Base-by-base conservation (phyloP, 2,888 invertebrate species). In the Drosophila sordidula region DNA sequence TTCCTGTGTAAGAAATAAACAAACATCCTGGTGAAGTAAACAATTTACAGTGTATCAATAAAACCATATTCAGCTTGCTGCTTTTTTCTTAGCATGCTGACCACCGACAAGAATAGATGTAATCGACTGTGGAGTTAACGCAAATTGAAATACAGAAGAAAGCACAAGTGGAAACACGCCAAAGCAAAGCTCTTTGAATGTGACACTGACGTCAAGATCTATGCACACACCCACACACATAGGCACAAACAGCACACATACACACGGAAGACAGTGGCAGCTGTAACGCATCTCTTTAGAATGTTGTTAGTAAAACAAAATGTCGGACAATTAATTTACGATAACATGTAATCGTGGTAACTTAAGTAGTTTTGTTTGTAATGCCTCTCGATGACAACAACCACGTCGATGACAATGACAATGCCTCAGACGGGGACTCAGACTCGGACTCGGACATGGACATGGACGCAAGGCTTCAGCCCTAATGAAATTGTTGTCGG, bases 271-370 rank as follows among this genome's bases (percentile, higher is more conserved):
- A 14, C 14, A 58, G 46, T 39, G 41, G 22, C 32, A 51, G 59
- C 76, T 50, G 77, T 67, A 82, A 85, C 69, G 82, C 80, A 82
- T 82, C 67, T 64, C 67, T 75, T 66, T 64, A 63, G 76, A 66
- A 63, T 70, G 83, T 76, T 71, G 86, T 71, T 72, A 75, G 74
- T 86, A 75, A 83, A 86, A 86, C 87, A 79, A 85, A 85, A 88
- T 85, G 85, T 77, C 84, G 68, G 88, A 80, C 84, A 85, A 85
- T 85, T 88, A 85, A 85, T 85, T 85, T 86, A 70, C 87, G 81
- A 86, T 88, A 85, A 77, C 84, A 87, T 87, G 88, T 88, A 88
- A 84, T 84, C 83, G 84, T 88, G 88, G 88, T 84, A 74, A 87
- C 78, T 88, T 88, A 88, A 84, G 84, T 84, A 84, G 88, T 84